Conservation (phyloP, 2,113 vertebrate species). For the Sturnira hondurensis region DNA sequence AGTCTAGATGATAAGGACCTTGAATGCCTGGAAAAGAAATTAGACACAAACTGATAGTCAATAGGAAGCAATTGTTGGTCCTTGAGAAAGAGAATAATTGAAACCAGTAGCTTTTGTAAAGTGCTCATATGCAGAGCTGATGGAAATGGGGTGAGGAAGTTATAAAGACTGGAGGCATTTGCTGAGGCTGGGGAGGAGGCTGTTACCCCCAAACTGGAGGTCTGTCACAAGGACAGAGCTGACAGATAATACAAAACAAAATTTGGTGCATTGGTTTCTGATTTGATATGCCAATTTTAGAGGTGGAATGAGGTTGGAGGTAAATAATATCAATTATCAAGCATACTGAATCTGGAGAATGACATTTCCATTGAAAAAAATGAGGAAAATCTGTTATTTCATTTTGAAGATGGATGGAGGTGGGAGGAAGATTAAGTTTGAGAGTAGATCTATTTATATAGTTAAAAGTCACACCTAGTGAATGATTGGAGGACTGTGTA, state of each 20-base stretch:
- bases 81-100: not conserved
- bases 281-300: not conserved
- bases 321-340: not conserved
- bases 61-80: not conserved
- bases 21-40: not conserved
- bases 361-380: constrained; percentile 42
- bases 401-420: not conserved
- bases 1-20: not conserved
- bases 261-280: not conserved
- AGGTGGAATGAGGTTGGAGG: not conserved
- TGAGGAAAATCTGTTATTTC: not conserved
- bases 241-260: not conserved
- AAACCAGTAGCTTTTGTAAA: not conserved
- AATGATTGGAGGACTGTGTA: not conserved
- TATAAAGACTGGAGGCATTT: not conserved
- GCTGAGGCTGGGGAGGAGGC: not conserved
- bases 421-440: not conserved
- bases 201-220: not conserved
- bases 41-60: not conserved
- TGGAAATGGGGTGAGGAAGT: not conserved
- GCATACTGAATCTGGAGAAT: not conserved
- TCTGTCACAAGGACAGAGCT: not conserved
- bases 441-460: not conserved
- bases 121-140: not conserved
- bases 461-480: constrained; percentile 40